Base-by-base conservation (phyloP, 2,888 invertebrate species). In the Empis livida region DNA sequence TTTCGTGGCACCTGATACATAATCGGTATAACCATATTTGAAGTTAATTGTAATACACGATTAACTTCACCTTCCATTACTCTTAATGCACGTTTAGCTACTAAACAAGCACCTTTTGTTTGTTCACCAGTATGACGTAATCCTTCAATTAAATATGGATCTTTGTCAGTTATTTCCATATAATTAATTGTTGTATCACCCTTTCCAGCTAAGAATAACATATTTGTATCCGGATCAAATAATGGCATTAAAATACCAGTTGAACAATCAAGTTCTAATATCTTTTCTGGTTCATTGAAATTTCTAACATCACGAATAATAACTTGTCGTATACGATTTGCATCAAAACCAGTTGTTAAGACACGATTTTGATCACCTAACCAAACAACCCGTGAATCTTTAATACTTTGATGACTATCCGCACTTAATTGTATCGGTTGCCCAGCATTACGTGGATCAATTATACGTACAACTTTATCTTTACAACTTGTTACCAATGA, bases 51-150 rank as follows among this genome's bases (percentile, higher is more conserved):
- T 47, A 95, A 72, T 42, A 96, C 76, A 54, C 94, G 73, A 70
- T 94, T 92, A 5, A 96, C 95, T 71, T 96, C 96, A 1, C 93
- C 94, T 57, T 90, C 87, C 95, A 96, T 96, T n/a, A 95, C 91
- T 57, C 87, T 83, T 37, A 96, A 71, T 1, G 91, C 90, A 49
- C 92, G 74, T 72, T 96, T 96, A 8, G 94, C 91, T 42, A 94
- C 85, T 52, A 95, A 66, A 58, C 92, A 91, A 3, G 91, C 91
- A 5, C 95, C 95, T 64, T 94, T 93, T 0, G 92, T 92, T 68
- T 95, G 95, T 61, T 94, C 93, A n/a, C 91, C 83, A 16, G 87
- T 86, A 71, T 91, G 89, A 47, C 87, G 75, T 51, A 87, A 70
- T 17, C 94, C 92, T 67, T 92, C 91, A 48, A 87, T 84, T n/a